Conservation (phyloP, 2,888 invertebrate genomes). For the Lacanobia oleracea region DNA sequence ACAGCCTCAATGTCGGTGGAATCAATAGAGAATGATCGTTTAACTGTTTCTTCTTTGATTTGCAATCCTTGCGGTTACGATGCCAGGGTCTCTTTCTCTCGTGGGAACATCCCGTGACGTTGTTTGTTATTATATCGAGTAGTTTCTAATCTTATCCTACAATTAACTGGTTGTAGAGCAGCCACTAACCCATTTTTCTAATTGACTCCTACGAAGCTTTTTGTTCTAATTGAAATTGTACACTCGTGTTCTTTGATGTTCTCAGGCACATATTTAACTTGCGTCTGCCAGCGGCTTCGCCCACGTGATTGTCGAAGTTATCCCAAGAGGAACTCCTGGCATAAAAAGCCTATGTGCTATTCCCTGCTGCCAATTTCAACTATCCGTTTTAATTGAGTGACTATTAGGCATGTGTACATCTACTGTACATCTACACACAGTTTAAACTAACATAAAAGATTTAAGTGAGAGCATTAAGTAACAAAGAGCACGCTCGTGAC, state of each 20-base stretch:
- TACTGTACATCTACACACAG: neutral
- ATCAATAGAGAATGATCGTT: constrained; percentile 53
- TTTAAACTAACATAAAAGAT: constrained; percentile 36
- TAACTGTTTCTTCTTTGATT: constrained; percentile 45
- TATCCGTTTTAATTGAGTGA: neutral
- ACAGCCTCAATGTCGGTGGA: constrained; percentile 75
- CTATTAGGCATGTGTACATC: neutral
- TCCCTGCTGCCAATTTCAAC: too few species aligned
- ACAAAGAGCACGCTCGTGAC: constrained; percentile 57
- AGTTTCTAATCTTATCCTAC: constrained; percentile 9
- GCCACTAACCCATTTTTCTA: constrained; percentile 32
- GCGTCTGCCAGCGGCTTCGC: too few species aligned
- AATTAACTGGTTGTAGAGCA: neutral
- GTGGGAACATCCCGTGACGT: constrained; percentile 11
- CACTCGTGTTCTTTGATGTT: constrained; percentile 9
- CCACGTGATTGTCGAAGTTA: too few species aligned
- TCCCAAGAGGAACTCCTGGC: too few species aligned
- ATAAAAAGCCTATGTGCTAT: too few species aligned
- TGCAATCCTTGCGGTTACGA: constrained; percentile 41
- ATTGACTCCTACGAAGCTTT: constrained; percentile 41
- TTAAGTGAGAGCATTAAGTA: constrained; percentile 44
- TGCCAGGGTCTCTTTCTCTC: constrained; percentile 38
- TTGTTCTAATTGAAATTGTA: constrained; percentile 42
- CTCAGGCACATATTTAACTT: neutral
- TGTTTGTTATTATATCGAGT: constrained; percentile 1